phyloP scores from a whole-genome alignment of 2,113 vertebrate species.

The Trinectes maculatus region DNA sequence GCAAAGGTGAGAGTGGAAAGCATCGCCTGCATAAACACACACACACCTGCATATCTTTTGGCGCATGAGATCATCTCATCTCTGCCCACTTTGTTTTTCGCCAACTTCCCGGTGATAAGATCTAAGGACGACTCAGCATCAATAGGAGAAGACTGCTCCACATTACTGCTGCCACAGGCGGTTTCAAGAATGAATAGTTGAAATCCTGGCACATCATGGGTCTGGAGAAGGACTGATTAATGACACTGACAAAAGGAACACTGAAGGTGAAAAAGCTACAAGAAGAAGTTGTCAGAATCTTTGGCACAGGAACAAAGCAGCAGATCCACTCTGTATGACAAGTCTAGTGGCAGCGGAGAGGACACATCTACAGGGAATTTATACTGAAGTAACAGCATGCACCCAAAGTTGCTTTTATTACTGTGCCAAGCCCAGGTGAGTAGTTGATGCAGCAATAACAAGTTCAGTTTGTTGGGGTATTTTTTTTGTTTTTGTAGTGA shows the following conservation, averaged over 20 bases:
- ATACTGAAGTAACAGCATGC: neutral
- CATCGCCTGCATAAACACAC: conserved; percentile 29
- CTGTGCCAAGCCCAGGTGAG: conserved; percentile 52
- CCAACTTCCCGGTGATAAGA: conserved; percentile 14
- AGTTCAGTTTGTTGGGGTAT: neutral
- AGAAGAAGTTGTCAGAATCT: neutral
- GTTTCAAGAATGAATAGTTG: neutral
- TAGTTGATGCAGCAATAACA: neutral
- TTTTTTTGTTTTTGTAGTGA: neutral
- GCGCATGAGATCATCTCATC: conserved; percentile 18
- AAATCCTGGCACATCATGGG: neutral
- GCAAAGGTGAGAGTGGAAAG: neutral
- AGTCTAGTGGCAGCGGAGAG: neutral
- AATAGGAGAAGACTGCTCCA: neutral
- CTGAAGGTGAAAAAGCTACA: neutral
- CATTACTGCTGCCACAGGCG: neutral
- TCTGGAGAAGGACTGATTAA: neutral
- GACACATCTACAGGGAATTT: neutral
- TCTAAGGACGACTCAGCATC: neutral
- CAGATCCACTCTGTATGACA: neutral
- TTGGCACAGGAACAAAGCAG: neutral
- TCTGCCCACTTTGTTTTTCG: conserved; percentile 15
- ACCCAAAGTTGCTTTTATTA: neutral
- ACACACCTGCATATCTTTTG: conserved; percentile 29
- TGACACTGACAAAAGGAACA: neutral